Percentiles rank a stretch among this genome's conserved stretches.
Conservation (phyloP, 2,113 vertebrate genomes). For the Laticauda laticaudata region DNA sequence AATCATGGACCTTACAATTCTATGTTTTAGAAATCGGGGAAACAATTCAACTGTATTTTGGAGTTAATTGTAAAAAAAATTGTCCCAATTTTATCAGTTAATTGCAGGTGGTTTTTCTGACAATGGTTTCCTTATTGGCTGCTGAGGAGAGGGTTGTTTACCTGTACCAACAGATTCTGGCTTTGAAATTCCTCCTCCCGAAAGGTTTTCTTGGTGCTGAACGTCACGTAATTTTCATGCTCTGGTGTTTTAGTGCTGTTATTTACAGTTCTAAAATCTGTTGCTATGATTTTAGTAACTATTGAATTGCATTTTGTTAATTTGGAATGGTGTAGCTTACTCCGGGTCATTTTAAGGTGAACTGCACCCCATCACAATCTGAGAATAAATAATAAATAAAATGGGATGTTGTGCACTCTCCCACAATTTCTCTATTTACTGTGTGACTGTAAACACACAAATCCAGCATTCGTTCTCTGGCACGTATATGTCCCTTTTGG, state of each 20-base stretch:
- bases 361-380: not conserved
- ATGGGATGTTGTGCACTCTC: not conserved
- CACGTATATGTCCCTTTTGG: not conserved
- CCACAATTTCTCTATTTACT: not conserved
- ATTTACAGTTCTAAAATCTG: not conserved
- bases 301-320: not conserved
- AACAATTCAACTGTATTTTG: constrained; percentile 30
- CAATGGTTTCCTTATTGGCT: not conserved
- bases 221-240: not conserved
- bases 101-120: not conserved
- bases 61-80: constrained; percentile 30
- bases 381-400: not conserved
- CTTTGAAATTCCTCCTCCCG: not conserved
- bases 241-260: not conserved
- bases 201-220: not conserved
- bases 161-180: not conserved
- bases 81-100: not conserved
- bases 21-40: not conserved
- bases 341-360: not conserved
- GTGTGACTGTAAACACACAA: not conserved
- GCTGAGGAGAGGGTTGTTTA: not conserved
- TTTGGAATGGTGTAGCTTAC: not conserved
- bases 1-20: not conserved
- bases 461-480: too few species aligned
- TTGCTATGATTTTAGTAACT: not conserved